These are phyloP conservation scores for Sepioteuthis lessoniana DNA, from an alignment of 2,888 invertebrate species.

Conservation along the genomic window DNA sequence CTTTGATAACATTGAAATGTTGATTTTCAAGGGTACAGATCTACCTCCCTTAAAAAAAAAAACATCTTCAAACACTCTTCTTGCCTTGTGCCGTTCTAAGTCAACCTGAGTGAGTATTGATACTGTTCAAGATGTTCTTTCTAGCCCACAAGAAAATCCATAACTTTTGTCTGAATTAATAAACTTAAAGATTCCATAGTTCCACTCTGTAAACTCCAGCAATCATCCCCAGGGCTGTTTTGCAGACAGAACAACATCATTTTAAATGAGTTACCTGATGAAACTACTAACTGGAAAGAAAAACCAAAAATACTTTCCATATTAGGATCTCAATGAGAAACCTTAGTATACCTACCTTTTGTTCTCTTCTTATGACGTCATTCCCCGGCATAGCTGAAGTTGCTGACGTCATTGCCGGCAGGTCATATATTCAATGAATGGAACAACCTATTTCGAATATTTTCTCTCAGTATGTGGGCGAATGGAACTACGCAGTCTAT, in stretches of 20 bases:
- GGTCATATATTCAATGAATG: constrained; percentile 13
- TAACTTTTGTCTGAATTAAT: no score
- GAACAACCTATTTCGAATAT: neutral
- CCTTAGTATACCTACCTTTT: neutral
- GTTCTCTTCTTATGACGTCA: neutral
- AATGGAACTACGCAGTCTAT: neutral
- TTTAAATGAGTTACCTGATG: neutral
- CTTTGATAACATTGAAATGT: no score
- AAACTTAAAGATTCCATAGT: neutral
- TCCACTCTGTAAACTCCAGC: neutral
- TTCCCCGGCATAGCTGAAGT: neutral
- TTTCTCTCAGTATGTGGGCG: neutral
- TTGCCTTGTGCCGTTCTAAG: no score
- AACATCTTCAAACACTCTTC: no score
- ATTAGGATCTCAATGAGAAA: neutral
- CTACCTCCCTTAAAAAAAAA: no score
- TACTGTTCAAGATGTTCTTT: no score
- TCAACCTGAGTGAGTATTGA: no score
- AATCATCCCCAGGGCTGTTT: neutral
- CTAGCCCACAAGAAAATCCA: no score
- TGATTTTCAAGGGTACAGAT: no score
- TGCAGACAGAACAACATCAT: neutral
- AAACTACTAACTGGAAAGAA: neutral
- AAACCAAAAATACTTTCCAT: neutral
- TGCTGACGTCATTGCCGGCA: neutral